Conservation (phyloP, 2,113 vertebrate genomes). For the Corapipo altera region DNA sequence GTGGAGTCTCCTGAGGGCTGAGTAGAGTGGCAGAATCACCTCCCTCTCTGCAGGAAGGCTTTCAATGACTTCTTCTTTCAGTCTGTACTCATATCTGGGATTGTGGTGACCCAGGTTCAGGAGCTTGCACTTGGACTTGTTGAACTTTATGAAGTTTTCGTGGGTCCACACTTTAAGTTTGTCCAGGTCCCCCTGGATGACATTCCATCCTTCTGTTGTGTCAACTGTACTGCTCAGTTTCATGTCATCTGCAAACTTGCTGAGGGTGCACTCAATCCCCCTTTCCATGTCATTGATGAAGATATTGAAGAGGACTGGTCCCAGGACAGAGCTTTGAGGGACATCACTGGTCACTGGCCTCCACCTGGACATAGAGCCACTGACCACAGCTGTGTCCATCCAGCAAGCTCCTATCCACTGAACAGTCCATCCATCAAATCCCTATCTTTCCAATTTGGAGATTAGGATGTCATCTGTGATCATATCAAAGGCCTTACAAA, state of each 20-base stretch:
- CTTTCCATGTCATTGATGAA: rapidly evolving
- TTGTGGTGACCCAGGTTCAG: background rate
- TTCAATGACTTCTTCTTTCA: background rate
- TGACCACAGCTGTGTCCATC: background rate
- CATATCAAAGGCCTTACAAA: background rate
- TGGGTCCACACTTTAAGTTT: background rate
- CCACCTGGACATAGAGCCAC: background rate
- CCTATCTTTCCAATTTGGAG: background rate
- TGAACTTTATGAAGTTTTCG: background rate
- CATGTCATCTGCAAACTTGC: background rate
- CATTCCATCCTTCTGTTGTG: background rate
- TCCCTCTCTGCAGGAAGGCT: background rate
- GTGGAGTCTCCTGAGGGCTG: background rate
- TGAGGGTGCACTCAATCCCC: too few relatives aligned
- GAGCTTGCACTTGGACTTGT: background rate
- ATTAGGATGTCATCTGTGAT: background rate
- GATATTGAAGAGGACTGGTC: background rate
- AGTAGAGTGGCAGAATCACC: background rate
- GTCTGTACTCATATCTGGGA: background rate
- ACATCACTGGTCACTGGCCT: background rate
- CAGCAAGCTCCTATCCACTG: background rate
- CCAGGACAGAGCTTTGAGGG: background rate
- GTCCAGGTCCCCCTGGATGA: too few relatives aligned
- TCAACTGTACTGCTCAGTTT: background rate
- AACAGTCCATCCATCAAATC: background rate